Conservation (phyloP, 2,797 vertebrate species). For the Erethizon dorsatum region DNA sequence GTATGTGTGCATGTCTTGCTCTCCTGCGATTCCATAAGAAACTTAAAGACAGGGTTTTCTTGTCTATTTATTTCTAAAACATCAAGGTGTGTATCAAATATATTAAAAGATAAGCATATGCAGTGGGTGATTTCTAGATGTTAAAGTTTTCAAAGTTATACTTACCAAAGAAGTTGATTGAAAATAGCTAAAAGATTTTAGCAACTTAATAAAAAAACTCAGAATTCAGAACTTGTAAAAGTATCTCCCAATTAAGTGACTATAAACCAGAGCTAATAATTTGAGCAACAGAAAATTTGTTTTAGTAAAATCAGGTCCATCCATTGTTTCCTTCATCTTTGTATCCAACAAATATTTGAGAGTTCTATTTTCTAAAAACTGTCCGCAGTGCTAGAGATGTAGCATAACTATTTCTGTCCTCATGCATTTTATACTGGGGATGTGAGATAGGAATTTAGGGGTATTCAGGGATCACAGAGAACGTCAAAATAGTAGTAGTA, state of each 20-base stretch:
- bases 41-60: background rate
- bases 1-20: background rate
- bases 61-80: background rate
- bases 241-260: background rate
- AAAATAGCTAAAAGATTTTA: background rate
- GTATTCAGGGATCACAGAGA: background rate
- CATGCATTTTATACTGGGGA: background rate
- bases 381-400: background rate
- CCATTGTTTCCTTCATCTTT: background rate
- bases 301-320: background rate
- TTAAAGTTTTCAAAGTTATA: background rate
- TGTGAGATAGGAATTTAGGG: background rate
- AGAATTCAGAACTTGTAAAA: background rate
- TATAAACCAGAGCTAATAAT: background rate
- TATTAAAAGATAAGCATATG: background rate
- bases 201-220: background rate
- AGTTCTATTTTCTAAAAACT: background rate
- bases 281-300: background rate
- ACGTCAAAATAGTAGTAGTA: background rate
- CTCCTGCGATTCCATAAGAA: background rate
- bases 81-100: background rate
- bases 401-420: background rate
- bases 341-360: background rate
- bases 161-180: background rate
- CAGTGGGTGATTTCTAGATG: background rate